Evolutionary conservation across 1,140 invertebrate species (phyloP).

Genomic region (Pristionchus pacificus): DNA sequence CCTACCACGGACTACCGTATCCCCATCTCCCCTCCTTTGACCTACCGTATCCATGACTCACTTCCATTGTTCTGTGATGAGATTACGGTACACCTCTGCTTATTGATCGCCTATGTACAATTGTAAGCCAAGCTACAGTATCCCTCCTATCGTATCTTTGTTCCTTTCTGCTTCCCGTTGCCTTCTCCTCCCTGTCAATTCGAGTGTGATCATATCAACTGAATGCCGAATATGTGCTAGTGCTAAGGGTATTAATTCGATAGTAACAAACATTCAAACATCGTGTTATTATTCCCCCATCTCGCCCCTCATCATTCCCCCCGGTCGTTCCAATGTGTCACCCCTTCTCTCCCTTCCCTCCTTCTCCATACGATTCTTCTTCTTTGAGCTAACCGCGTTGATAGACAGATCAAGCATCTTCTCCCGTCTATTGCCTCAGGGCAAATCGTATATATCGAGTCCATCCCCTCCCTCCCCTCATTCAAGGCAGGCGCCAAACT

Average conservation of each 20-base stretch:
- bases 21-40: not conserved
- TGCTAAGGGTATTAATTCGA: too few species aligned
- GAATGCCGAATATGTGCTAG: too few species aligned
- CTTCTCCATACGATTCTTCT: too few species aligned
- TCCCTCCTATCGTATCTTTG: not conserved
- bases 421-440: too few species aligned
- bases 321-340: not conserved
- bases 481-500: too few species aligned
- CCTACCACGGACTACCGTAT: not conserved
- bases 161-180: not conserved
- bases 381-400: too few species aligned
- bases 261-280: too few species aligned
- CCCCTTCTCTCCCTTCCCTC: not conserved
- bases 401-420: too few species aligned
- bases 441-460: too few species aligned
- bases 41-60: constrained; percentile 5
- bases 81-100: not conserved
- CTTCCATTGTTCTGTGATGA: constrained; percentile 9
- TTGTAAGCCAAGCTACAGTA: not conserved
- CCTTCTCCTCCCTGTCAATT: not conserved
- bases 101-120: too few species aligned
- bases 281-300: not conserved
- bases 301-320: not conserved
- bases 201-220: too few species aligned
- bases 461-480: too few species aligned